Evolutionary conservation across 2,113 vertebrate species (phyloP).

Genomic region (Psittacus erithacus): DNA sequence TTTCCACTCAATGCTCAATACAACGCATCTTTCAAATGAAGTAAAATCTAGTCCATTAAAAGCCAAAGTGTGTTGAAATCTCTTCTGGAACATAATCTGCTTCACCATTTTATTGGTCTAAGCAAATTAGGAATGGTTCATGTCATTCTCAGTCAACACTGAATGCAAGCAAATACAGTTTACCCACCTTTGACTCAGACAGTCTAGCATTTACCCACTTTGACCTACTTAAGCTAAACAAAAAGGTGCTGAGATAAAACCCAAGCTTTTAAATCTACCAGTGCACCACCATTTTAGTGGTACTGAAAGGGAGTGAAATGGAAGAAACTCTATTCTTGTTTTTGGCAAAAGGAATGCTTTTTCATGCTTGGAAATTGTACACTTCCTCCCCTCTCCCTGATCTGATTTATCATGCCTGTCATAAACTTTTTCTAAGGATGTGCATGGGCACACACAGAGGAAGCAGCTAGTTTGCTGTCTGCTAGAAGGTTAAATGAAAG

Average conservation of each 20-base stretch:
- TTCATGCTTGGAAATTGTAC: background rate
- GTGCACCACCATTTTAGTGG: background rate
- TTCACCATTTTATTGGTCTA: background rate
- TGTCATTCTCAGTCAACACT: background rate
- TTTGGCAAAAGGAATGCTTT: background rate
- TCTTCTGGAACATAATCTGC: background rate
- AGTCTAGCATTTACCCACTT: background rate
- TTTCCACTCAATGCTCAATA: background rate
- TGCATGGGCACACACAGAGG: rapidly evolving
- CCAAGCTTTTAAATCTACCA: background rate
- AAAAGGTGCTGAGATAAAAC: background rate
- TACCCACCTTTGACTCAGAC: background rate
- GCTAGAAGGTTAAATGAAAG: background rate
- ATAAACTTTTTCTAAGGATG: background rate
- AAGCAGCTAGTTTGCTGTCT: background rate
- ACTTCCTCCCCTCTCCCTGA: rapidly evolving
- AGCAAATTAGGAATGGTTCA: background rate
- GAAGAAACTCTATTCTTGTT: background rate
- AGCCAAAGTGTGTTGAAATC: background rate
- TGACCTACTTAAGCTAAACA: background rate
- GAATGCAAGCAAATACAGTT: background rate
- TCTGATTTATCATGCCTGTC: rapidly evolving
- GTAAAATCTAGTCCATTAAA: background rate
- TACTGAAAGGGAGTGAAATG: background rate
- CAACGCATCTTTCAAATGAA: background rate